Evolutionary conservation across 2,797 vertebrate species (phyloP).

Genomic region (Chaunax sp.): DNA sequence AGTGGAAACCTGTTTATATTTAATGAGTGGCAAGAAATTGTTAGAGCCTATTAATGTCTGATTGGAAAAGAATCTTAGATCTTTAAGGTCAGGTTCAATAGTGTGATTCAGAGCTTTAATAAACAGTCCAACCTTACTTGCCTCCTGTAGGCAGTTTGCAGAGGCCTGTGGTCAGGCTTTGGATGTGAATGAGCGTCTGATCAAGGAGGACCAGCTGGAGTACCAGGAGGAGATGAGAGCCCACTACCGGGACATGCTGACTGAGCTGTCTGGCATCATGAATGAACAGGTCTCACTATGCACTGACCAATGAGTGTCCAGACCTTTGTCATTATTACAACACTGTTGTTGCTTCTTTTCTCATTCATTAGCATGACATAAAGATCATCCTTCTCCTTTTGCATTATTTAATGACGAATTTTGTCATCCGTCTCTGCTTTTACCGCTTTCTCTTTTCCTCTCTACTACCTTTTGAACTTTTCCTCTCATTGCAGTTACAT

Average conservation of each 20-base stretch:
- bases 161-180: slow-evolving; percentile 95
- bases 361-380: slow-evolving; percentile 16
- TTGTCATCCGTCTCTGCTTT: slow-evolving; percentile 1
- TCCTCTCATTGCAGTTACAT: slow-evolving; percentile 68
- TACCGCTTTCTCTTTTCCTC: slow-evolving; percentile 8
- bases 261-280: slow-evolving; percentile 93
- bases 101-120: neutral
- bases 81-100: neutral
- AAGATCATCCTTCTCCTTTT: slow-evolving; percentile 13
- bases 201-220: slow-evolving; percentile 98
- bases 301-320: slow-evolving; percentile 18
- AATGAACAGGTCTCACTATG: slow-evolving; percentile 88
- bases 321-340: neutral
- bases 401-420: slow-evolving; percentile 26
- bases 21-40: neutral
- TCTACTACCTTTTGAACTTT: slow-evolving; percentile 25
- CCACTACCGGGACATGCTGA: slow-evolving; percentile 97
- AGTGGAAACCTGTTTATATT: neutral
- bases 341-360: neutral
- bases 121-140: neutral
- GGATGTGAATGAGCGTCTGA: slow-evolving; percentile 95
- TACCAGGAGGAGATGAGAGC: slow-evolving; percentile 98
- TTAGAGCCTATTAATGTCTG: neutral
- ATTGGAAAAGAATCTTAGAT: neutral
- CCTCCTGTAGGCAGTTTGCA: slow-evolving; percentile 91